Evolutionary conservation across 1,140 invertebrate genomes (phyloP), one percentile per base, ranked within the genome.

Genomic region (Panonychus citri): DNA sequence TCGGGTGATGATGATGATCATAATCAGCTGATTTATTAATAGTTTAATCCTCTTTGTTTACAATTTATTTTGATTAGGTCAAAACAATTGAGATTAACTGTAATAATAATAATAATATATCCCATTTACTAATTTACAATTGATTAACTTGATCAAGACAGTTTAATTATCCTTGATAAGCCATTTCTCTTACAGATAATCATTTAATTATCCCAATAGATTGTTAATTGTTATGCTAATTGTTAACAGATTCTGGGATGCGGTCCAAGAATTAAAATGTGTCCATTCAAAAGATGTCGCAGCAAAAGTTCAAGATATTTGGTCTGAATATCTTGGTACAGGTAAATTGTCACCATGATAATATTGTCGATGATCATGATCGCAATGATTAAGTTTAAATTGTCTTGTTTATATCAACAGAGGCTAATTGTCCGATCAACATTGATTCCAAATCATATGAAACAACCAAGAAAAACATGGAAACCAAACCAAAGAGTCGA

Each of bases 341-440:
- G 60, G 60, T 61, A 51, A 37, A 15, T 40, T 27, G 10, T 46
- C 2, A 2, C n/a, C n/a, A n/a, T n/a, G n/a, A n/a, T n/a, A n/a
- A 10, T 28, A 26, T 28, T 24, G 26, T 30, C 3, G 28, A 27
- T 27, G 49, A 7, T 51, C 12, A 13, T 2, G 5, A n/a, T 46
- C n/a, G 24, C n/a, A n/a, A n/a, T n/a, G 21, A 17, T 51, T 26
- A 4, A 28, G 1, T 0, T 3, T 30, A 37, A 34, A 4, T 54
- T 54, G 37, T n/a, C 34, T 25, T 13, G 19, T 54, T 26, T 12
- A 5, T 3, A 39, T 1, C 39, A 27, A 25, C 19, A 58, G 91
- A 95, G 66, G 91, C 94, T 0, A 84, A 84, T 40, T 93, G 87
- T 66, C 89, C 93, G 0, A 83, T 98, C 30, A 98, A 99, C 69